Conservation (phyloP, 2,113 vertebrate species). For the Urocolius indicus region DNA sequence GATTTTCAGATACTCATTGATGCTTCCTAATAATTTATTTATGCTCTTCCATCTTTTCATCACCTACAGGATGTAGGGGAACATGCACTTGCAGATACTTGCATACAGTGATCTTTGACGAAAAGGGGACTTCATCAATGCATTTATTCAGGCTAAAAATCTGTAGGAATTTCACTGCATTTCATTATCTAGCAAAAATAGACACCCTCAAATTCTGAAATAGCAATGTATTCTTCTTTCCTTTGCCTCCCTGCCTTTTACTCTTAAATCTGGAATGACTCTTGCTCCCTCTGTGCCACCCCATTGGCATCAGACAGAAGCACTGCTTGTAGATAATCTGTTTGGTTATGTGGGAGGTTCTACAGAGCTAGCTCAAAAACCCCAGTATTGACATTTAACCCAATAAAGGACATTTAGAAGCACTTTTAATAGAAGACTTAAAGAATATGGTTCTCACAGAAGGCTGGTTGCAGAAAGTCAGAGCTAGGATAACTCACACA, state of each 20-base stretch:
- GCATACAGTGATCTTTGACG: neutral
- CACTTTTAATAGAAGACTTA: constrained; percentile 9
- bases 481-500: neutral
- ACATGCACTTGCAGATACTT: neutral
- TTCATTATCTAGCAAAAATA: neutral
- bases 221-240: neutral
- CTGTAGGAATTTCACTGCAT: neutral
- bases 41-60: neutral
- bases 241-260: neutral
- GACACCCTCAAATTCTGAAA: neutral
- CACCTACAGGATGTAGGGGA: neutral
- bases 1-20: neutral
- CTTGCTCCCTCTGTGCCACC: neutral
- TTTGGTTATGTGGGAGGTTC: neutral
- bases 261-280: neutral
- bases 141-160: neutral
- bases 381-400: constrained; percentile 10
- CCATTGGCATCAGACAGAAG: neutral
- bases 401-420: neutral
- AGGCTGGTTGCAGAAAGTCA: neutral
- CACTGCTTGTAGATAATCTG: neutral
- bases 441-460: constrained; percentile 10
- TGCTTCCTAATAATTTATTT: constrained; percentile 5
- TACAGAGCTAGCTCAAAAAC: neutral
- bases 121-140: neutral